These are phyloP conservation scores for Penaeus japonicus DNA, from an alignment of 1,140 invertebrate genomes.

Conservation along the genomic window DNA sequence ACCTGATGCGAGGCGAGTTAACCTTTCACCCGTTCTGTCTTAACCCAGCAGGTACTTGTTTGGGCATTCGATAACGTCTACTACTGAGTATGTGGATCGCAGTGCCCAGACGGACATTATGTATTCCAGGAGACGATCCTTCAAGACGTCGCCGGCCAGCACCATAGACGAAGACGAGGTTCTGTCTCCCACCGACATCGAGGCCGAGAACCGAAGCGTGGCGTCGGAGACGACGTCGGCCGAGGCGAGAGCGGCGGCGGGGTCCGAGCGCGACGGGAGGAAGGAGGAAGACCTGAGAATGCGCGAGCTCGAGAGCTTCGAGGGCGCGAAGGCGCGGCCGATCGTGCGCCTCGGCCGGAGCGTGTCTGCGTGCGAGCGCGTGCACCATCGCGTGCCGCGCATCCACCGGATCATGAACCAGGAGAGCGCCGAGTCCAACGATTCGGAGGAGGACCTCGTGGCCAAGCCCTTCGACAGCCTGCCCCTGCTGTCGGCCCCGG, in stretches of 20 bases:
- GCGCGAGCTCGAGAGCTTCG: not conserved
- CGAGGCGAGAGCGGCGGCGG: slow-evolving; percentile 15
- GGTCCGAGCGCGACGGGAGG: slow-evolving; percentile 26
- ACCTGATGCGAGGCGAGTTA: too few species aligned
- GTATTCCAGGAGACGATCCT: slow-evolving; percentile 34
- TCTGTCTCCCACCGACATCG: slow-evolving; percentile 16
- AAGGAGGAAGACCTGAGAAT: slow-evolving; percentile 16
- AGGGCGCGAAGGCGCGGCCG: slow-evolving; percentile 3
- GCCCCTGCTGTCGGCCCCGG: slow-evolving; percentile 47
- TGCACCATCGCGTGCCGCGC: slow-evolving; percentile 8
- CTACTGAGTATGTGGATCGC: slow-evolving; percentile 47
- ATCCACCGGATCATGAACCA: slow-evolving; percentile 31
- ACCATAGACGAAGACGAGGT: slow-evolving; percentile 48
- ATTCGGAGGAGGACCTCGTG: slow-evolving; percentile 37
- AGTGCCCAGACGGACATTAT: slow-evolving; percentile 47
- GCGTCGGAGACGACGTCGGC: not conserved
- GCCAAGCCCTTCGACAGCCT: slow-evolving; percentile 35
- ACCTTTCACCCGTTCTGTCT: not conserved
- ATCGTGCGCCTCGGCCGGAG: slow-evolving; percentile 33
- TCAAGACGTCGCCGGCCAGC: slow-evolving; percentile 34
- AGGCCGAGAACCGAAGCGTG: not conserved
- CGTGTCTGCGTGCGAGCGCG: slow-evolving; percentile 36
- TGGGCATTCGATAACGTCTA: slow-evolving; percentile 40
- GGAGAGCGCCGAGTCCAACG: slow-evolving; percentile 37
- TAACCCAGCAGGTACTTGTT: slow-evolving; percentile 46